Evolutionary conservation across 1,140 invertebrate genomes (phyloP).

Genomic region (Drosophila jambulina): DNA sequence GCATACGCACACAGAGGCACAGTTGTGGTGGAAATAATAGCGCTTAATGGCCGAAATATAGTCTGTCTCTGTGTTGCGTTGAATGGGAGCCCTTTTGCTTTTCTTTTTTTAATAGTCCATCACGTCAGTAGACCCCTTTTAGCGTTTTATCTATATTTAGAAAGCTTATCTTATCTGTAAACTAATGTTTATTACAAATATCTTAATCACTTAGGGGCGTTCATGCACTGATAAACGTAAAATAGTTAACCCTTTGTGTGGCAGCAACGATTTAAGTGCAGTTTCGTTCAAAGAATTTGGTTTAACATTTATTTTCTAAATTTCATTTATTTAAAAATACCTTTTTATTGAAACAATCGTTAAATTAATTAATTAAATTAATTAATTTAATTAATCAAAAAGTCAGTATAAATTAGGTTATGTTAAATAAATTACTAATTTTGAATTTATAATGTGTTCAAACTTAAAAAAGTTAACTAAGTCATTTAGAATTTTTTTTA

Average conservation of each 20-base stretch:
- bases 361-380: too few species aligned
- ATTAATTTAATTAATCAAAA: too few species aligned
- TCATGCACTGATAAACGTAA: slow-evolving; percentile 15
- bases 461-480: not conserved
- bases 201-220: slow-evolving; percentile 10
- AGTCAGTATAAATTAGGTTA: too few species aligned
- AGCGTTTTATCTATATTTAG: slow-evolving; percentile 28
- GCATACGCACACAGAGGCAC: slow-evolving; percentile 27
- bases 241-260: not conserved
- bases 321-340: too few species aligned
- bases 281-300: not conserved
- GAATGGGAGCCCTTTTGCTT: slow-evolving; percentile 7
- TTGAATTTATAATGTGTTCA: too few species aligned
- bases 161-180: slow-evolving; percentile 35
- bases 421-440: too few species aligned
- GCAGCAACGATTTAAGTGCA: not conserved
- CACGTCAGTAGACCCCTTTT: slow-evolving; percentile 10
- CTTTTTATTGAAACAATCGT: too few species aligned
- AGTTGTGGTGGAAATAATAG: slow-evolving; percentile 42
- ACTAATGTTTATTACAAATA: slow-evolving; percentile 25
- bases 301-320: not conserved
- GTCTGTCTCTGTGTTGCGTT: slow-evolving; percentile 20
- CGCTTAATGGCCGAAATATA: slow-evolving; percentile 17
- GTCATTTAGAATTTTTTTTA: too few species aligned
- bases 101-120: not conserved